Base-by-base conservation (phyloP, 2,113 vertebrate species). In the Paratilapia polleni region DNA sequence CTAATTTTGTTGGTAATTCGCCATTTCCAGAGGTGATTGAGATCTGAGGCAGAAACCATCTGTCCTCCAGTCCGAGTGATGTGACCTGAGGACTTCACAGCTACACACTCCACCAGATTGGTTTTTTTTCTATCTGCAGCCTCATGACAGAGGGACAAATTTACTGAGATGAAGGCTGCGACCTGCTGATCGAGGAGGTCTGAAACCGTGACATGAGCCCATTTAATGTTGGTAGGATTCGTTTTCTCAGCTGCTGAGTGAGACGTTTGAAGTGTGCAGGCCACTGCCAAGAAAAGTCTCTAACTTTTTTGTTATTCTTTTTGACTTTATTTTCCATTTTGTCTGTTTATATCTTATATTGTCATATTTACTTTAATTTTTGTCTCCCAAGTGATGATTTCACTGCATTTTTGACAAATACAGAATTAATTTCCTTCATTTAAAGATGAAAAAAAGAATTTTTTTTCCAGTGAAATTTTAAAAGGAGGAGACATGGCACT, bases 81-180 rank as follows among this genome's bases (percentile, higher is more conserved):
- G 61, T 79, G 75, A 77, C 85, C 84, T 1, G 36, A 12, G 57
- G 73, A 73, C 73, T 78, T 81, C 52, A 63, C 62, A 73, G 77
- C 70, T 73, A 61, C 81, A 31, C 36, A 22, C 78, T 84, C 78
- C 2, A 70, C 60, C 75, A 85, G 88, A 90, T 83, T 90, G 85
- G 12, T 5, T 0, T 49, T 52, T 90, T 90, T 31, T 74, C 70
- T 73, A 77, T 88, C 80, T 17, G 66, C 15, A 36, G 61, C 56
- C 56, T 63, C 2, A 52, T 66, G 81, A 87, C 63, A 3, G 78
- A 74, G 36, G 47, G 68, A 73, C 2, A 11, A 73, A 73, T 73
- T 73, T 54, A n/a, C 68, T 54, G 26, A 73, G 68, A 73, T 34
- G 68, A 73, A 73, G 68, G 47, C 68, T 54, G 47, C 49, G 68